Conservation (phyloP, 2,888 invertebrate genomes). For the Agrochola lota region DNA sequence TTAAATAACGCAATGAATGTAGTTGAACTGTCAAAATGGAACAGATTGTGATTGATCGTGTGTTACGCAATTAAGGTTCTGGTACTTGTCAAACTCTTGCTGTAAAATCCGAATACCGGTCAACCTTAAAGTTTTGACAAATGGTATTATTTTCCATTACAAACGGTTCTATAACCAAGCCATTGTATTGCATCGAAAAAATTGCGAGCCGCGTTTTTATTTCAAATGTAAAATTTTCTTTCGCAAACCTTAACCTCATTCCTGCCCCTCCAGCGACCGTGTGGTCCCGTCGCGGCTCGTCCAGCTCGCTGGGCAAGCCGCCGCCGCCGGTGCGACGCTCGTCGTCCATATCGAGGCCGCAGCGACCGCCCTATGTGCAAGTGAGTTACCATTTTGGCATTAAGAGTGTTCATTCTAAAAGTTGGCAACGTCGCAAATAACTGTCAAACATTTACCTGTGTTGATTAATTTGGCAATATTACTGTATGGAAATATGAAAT, state of each 20-base stretch:
- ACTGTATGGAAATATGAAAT: too few relatives aligned
- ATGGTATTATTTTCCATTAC: neutral
- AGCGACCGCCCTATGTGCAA: conserved; percentile 77
- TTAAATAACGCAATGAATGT: too few relatives aligned
- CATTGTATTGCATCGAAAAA: neutral
- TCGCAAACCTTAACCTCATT: neutral
- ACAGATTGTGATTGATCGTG: too few relatives aligned
- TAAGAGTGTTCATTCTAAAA: too few relatives aligned
- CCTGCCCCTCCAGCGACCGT: conserved; percentile 76
- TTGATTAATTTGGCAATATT: too few relatives aligned
- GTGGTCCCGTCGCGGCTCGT: conserved; percentile 91
- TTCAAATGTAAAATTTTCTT: neutral
- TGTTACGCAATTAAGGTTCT: neutral
- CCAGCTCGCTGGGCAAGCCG: conserved; percentile 91
- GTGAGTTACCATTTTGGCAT: conserved; percentile 61
- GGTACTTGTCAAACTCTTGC: neutral
- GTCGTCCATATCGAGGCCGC: conserved; percentile 91
- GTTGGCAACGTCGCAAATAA: too few relatives aligned
- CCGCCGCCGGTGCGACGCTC: conserved; percentile 96
- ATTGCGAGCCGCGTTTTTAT: neutral
- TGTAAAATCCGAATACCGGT: neutral
- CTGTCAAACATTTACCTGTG: too few relatives aligned
- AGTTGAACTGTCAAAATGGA: too few relatives aligned
- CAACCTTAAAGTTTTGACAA: neutral
- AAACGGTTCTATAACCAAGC: neutral